Conservation (phyloP, 2,113 vertebrate species). For the Puffinus mauretanicus region DNA sequence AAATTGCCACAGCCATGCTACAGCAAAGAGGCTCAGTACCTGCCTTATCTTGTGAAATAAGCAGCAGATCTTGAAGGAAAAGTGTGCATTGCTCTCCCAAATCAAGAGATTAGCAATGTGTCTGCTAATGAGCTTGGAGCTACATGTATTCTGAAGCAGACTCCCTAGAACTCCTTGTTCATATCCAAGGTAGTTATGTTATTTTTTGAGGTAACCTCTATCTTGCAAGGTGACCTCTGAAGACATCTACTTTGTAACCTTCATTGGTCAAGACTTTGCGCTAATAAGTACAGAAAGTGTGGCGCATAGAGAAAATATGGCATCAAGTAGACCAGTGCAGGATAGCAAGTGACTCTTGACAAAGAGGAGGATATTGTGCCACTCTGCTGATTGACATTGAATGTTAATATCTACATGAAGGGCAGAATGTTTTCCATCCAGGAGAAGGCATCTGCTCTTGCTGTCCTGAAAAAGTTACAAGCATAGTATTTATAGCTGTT, state of each 20-base stretch:
- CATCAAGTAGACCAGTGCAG: background rate
- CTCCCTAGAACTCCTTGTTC: background rate
- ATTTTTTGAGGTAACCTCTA: background rate
- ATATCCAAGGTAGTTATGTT: background rate
- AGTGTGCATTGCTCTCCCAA: background rate
- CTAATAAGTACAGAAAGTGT: background rate
- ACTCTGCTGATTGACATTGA: background rate
- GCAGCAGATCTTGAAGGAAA: background rate
- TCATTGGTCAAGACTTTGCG: background rate
- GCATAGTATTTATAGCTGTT: background rate
- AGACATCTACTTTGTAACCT: background rate
- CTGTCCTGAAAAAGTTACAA: background rate
- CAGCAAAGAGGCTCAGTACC: background rate
- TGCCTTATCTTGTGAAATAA: background rate
- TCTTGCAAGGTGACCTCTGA: background rate
- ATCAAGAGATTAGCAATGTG: background rate
- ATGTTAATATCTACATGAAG: background rate
- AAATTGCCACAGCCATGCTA: background rate
- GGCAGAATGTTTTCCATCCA: background rate
- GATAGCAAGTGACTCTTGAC: background rate
- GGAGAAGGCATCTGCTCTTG: background rate
- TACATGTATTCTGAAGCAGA: background rate
- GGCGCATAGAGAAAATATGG: background rate
- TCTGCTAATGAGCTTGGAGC: background rate
- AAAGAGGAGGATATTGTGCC: background rate